These are phyloP conservation scores for Ditylenchus dipsaci DNA, from an alignment of 1,140 invertebrate species.

Conservation along the genomic window DNA sequence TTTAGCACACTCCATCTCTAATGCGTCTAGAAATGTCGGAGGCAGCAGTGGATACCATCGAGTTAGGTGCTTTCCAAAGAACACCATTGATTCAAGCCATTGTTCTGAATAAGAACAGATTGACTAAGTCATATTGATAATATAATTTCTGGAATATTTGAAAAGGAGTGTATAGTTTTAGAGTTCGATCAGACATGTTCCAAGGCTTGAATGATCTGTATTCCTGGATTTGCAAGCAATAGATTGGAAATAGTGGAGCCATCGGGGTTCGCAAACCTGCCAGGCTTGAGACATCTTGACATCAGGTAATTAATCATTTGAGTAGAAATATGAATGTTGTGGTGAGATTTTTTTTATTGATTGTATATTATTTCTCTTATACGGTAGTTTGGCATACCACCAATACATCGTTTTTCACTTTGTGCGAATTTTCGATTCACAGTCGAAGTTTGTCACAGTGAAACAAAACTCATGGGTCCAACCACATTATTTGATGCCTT, in stretches of 20 bases:
- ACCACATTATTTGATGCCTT: too few relatives aligned
- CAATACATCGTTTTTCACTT: too few relatives aligned
- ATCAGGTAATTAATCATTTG: slow-evolving; percentile 50
- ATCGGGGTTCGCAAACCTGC: slow-evolving; percentile 55
- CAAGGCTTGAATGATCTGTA: slow-evolving; percentile 55
- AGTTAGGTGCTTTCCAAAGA: slow-evolving; percentile 55
- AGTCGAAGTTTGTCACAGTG: too few relatives aligned
- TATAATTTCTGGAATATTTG: not conserved
- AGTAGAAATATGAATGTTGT: too few relatives aligned
- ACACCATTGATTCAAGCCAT: slow-evolving; percentile 57
- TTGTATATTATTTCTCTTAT: too few relatives aligned
- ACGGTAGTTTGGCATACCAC: too few relatives aligned
- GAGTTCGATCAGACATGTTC: slow-evolving; percentile 54
- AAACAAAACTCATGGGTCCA: too few relatives aligned
- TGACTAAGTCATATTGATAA: slow-evolving; percentile 40
- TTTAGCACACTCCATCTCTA: slow-evolving; percentile 53
- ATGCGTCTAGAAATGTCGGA: slow-evolving; percentile 58
- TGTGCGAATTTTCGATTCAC: too few relatives aligned
- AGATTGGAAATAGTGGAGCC: slow-evolving; percentile 51
- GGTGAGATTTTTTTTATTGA: too few relatives aligned
- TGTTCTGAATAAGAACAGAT: slow-evolving; percentile 56
- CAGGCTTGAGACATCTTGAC: slow-evolving; percentile 52
- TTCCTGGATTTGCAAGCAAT: slow-evolving; percentile 57
- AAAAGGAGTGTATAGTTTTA: too few relatives aligned
- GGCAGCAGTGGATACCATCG: slow-evolving; percentile 53